A percentile compares a stretch with the other conserved stretches of the same genome.
phyloP scores from a whole-genome alignment of 2,888 invertebrate genomes.

The Aspidiotus destructor region DNA sequence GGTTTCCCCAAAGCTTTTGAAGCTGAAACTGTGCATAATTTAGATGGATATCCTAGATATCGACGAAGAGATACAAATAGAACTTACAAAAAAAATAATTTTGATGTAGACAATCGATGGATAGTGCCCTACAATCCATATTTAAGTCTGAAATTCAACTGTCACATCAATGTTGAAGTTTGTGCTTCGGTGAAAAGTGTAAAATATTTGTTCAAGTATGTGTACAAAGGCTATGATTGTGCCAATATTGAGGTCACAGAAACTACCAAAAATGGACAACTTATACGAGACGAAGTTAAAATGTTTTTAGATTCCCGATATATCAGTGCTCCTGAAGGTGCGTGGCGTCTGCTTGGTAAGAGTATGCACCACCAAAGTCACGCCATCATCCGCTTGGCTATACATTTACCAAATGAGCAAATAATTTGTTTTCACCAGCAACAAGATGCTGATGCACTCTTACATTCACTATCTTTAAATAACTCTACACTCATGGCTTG shows the following conservation, averaged over 20 bases:
- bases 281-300: neutral
- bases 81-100: no score
- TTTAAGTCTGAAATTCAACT: neutral
- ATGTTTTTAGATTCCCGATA: neutral
- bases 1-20: neutral
- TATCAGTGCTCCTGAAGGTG: neutral
- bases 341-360: neutral
- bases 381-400: neutral
- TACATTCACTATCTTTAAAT: neutral
- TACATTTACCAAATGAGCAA: neutral
- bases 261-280: neutral
- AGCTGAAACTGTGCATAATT: neutral
- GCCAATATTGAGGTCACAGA: constrained; percentile 10
- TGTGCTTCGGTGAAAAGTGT: neutral
- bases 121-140: neutral
- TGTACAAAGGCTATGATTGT: neutral
- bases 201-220: neutral
- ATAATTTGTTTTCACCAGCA: neutral
- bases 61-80: neutral
- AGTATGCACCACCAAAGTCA: neutral
- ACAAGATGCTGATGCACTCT: neutral
- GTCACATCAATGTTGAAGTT: neutral
- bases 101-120: neutral
- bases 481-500: constrained; percentile 24
- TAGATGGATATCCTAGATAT: neutral